These are phyloP conservation scores for Suricata suricatta DNA, from an alignment of 2,113 vertebrate genomes.

Conservation along the genomic window DNA sequence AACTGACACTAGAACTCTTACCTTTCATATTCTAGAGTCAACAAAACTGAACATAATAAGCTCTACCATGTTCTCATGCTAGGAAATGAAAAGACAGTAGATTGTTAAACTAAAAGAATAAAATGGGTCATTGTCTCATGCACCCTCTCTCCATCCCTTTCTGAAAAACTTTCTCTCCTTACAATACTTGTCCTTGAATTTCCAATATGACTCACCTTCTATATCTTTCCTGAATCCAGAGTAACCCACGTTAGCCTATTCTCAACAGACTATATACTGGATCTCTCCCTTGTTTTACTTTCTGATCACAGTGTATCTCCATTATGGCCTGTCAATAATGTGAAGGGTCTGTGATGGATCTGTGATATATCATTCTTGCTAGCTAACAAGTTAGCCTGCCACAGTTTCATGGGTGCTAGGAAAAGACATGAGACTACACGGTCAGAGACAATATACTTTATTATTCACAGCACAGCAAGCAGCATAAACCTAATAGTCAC, in stretches of 20 bases:
- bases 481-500: neutral
- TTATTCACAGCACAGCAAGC: neutral
- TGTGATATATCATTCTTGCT: neutral
- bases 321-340: neutral
- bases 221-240: neutral
- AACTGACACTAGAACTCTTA: neutral
- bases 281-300: neutral
- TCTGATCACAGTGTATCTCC: neutral
- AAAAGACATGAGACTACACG: neutral
- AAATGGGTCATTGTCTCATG: neutral
- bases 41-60: neutral
- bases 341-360: neutral
- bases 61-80: neutral
- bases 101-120: neutral
- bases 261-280: neutral
- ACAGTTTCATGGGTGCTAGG: neutral
- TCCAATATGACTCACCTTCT: neutral
- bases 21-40: neutral
- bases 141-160: neutral
- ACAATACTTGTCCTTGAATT: neutral
- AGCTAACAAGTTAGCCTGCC: neutral
- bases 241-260: neutral
- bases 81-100: neutral
- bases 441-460: neutral
- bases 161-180: neutral